Base-by-base conservation (phyloP, 92 coral and sea anemone species). In the Palythoa grandis region DNA sequence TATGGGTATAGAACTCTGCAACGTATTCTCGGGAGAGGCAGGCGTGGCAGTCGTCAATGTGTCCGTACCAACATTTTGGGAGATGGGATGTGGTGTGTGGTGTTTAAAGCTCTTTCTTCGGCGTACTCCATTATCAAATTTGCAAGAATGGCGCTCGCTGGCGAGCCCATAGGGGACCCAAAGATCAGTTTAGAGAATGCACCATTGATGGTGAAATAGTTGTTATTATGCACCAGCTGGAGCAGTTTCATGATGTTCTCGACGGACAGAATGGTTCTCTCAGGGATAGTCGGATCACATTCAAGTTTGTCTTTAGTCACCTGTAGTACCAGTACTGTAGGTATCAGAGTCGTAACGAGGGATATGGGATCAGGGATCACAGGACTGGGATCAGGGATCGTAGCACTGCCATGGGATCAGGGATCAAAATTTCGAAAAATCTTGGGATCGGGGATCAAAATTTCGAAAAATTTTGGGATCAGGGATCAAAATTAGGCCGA, bases 81-180 rank as follows among this genome's bases (percentile, higher is more conserved):
- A n/a, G n/a, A 87, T 61, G 37, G 14, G 83, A 72, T 0, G 83
- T 20, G 8, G 89, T 68, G 78, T 0, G 83, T 20, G 8, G 89
- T 68, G 13, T 4, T n/a, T 16, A 90, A 24, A 4, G 92, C 90
- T 24, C 37, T 54, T 22, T 90, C 76, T 53, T 90, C 88, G 6
- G 76, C 40, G 56, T 85, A 24, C 37, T 88, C 91, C 93, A 88
- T 43, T 4, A 43, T 0, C 8, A 43, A 4, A 43, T 43, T 43
- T 91, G 87, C 89, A 17, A 86, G 61, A 54, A 83, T 50, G 29
- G 90, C 88, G 23, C 88, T 74, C 39, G 86, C 86, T 39, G 87
- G 87, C 0, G 92, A 89, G 40, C 92, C 90, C 92, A 86, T 86
- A 3, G 90, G 79, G 65, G 87, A 80, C 7, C 92, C 90, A 25